Percentiles rank a stretch among this genome's conserved stretches.
These are phyloP conservation scores for Diarsia rubi DNA, from an alignment of 2,888 invertebrate genomes.

Conservation along the genomic window DNA sequence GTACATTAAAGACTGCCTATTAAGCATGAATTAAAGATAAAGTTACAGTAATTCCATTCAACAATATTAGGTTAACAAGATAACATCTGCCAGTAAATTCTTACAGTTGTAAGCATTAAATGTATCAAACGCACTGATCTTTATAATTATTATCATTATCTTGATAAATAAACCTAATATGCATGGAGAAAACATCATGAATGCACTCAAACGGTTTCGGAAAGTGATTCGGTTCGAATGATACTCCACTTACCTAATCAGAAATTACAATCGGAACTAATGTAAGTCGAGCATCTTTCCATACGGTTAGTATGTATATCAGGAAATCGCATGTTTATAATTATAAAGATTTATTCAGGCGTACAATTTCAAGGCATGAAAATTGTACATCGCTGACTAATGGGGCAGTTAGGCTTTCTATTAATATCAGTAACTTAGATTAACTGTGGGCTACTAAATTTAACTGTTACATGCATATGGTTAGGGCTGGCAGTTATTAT, in stretches of 20 bases:
- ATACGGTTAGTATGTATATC: constrained; percentile 49
- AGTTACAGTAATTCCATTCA: constrained; percentile 9
- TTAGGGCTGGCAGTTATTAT: constrained; percentile 47
- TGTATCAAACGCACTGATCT: constrained; percentile 20
- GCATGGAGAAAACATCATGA: constrained; percentile 14
- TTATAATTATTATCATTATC: neutral
- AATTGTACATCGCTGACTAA: constrained; percentile 49
- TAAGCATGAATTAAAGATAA: neutral
- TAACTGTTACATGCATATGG: constrained; percentile 41
- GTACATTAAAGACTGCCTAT: too few species aligned
- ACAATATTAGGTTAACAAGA: too few species aligned
- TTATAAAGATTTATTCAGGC: constrained; percentile 49
- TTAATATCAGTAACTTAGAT: constrained; percentile 62
- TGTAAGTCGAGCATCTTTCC: constrained; percentile 55
- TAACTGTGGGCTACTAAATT: constrained; percentile 51
- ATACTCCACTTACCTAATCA: constrained; percentile 52
- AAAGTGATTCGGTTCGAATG: constrained; percentile 18
- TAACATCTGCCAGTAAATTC: constrained; percentile 20
- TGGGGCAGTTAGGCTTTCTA: constrained; percentile 59
- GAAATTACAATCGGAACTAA: constrained; percentile 42
- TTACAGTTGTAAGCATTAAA: constrained; percentile 2
- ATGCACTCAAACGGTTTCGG: neutral
- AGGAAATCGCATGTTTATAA: constrained; percentile 61
- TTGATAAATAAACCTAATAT: constrained; percentile 2
- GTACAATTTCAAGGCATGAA: constrained; percentile 60